A percentile compares a stretch with the other conserved stretches of the same genome.
phyloP scores from a whole-genome alignment of 2,888 invertebrate species.

The Lymantria dispar region DNA sequence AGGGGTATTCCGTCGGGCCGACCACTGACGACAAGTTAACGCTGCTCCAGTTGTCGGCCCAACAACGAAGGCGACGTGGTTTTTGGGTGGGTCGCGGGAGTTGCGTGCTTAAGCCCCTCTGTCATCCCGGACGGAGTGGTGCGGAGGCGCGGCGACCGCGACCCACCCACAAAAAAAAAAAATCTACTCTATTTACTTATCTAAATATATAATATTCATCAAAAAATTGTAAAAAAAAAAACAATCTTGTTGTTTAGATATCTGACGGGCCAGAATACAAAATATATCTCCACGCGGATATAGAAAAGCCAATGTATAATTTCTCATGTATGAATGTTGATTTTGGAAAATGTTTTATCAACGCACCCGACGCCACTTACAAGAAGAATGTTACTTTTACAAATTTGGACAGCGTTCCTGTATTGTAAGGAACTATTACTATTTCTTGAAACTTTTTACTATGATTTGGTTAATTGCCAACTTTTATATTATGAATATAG shows the following conservation, averaged over 20 bases:
- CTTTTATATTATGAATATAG: no score
- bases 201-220: background rate
- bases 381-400: conserved; percentile 64
- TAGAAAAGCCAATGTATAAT: conserved; percentile 79
- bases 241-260: conserved; percentile 68
- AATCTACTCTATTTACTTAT: no score
- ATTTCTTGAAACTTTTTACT: background rate
- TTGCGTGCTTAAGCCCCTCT: no score
- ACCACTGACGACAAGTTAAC: no score
- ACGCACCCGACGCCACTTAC: conserved; percentile 70
- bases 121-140: no score
- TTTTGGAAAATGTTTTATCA: conserved; percentile 86
- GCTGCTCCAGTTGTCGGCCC: no score
- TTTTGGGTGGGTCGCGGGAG: no score
- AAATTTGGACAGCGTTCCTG: conserved; percentile 57
- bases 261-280: conserved; percentile 85
- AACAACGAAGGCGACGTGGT: no score
- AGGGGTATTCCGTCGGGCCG: no score
- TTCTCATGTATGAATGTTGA: conserved; percentile 85
- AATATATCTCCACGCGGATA: conserved; percentile 81
- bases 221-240: background rate
- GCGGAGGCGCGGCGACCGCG: no score
- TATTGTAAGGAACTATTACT: conserved; percentile 46
- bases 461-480: no score
- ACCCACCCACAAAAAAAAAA: no score